phyloP scores from a whole-genome alignment of 2,113 vertebrate species.

The Corythoichthys intestinalis region DNA sequence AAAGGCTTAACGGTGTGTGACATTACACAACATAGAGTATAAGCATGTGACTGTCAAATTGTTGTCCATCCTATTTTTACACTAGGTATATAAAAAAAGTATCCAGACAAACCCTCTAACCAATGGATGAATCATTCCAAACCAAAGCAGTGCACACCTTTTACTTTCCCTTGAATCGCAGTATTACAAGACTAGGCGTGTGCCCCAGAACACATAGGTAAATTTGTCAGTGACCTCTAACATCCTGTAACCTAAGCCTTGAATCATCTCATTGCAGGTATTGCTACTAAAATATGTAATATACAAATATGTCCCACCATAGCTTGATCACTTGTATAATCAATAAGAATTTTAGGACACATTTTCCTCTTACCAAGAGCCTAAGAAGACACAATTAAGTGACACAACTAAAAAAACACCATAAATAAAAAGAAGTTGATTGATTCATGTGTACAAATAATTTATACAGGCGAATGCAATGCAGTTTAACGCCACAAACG shows the following conservation, averaged over 20 bases:
- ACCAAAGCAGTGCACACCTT: no score
- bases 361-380: slow-evolving; percentile 18
- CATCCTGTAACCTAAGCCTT: neutral
- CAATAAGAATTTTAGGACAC: neutral
- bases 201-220: neutral
- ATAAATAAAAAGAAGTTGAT: slow-evolving; percentile 5
- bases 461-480: slow-evolving; percentile 12
- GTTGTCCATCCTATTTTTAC: neutral
- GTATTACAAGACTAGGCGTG: neutral
- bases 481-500: slow-evolving; percentile 38
- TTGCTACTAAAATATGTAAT: neutral
- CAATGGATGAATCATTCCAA: no score
- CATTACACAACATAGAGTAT: slow-evolving; percentile 21
- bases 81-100: neutral
- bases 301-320: neutral
- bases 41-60: slow-evolving; percentile 24
- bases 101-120: neutral
- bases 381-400: slow-evolving; percentile 9
- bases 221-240: neutral
- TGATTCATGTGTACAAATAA: slow-evolving; percentile 11
- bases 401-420: slow-evolving; percentile 27
- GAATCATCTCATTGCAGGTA: slow-evolving; percentile 3
- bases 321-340: neutral
- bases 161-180: no score
- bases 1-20: slow-evolving; percentile 44